Evolutionary conservation across 2,113 vertebrate species (phyloP).

Genomic region (Phalacrocorax carbo): DNA sequence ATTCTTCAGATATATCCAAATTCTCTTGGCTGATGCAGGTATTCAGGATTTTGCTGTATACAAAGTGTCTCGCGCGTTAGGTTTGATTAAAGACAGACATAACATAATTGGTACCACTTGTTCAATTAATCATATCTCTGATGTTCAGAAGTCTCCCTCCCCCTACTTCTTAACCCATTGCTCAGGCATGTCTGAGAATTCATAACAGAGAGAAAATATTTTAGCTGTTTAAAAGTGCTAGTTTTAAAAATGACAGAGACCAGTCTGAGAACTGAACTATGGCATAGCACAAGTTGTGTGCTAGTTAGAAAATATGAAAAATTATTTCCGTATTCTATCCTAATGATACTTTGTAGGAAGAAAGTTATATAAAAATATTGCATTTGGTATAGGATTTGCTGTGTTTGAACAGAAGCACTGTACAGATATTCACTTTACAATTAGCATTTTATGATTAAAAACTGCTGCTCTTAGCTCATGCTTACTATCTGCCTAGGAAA

Average conservation of each 20-base stretch:
- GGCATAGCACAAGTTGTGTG: background rate
- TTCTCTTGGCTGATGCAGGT: slow-evolving; percentile 2
- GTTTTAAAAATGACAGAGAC: background rate
- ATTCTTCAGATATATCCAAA: background rate
- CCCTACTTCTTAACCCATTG: background rate
- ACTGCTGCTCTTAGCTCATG: background rate
- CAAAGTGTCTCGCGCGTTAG: background rate
- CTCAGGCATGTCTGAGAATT: background rate
- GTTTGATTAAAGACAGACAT: slow-evolving; percentile 18
- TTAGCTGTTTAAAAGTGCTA: background rate
- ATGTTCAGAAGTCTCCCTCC: background rate
- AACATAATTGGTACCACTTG: background rate
- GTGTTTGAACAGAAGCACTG: background rate
- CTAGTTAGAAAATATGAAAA: background rate
- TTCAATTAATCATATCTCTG: background rate
- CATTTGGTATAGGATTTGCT: background rate
- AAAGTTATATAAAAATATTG: background rate
- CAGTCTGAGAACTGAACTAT: background rate
- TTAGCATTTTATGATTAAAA: background rate
- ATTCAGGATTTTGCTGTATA: background rate
- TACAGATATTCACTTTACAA: background rate
- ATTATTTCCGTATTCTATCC: background rate
- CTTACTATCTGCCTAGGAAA: background rate
- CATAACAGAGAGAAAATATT: background rate
- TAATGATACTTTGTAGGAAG: background rate